A percentile compares a stretch with the other conserved stretches of the same genome.
Evolutionary conservation across 37 sponge, comb jelly and placozoan species (phyloP).

Genomic region (Hexactinellida sp.): DNA sequence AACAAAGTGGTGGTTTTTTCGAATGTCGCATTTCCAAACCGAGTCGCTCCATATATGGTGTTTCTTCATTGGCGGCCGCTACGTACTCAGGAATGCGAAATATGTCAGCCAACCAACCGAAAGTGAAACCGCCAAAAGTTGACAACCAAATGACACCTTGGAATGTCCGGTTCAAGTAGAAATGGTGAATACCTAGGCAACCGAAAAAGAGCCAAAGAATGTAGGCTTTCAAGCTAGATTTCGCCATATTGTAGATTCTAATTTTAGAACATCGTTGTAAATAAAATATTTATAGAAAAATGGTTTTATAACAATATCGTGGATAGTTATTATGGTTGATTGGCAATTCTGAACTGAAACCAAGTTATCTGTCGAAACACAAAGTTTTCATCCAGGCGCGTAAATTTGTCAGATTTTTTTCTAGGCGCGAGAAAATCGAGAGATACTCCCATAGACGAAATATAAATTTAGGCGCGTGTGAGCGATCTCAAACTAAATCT

Average conservation of each 20-base stretch:
- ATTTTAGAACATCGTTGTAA: no score
- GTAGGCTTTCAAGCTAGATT: constrained; percentile 39
- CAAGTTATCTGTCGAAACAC: no score
- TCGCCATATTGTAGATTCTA: constrained; percentile 33
- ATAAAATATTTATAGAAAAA: not conserved
- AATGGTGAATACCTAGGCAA: constrained; percentile 67
- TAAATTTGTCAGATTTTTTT: no score
- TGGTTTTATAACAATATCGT: not conserved
- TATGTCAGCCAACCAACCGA: constrained; percentile 63
- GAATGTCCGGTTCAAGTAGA: constrained; percentile 60
- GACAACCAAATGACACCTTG: constrained; percentile 70
- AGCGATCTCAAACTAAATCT: no score
- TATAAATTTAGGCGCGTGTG: no score
- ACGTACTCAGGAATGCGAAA: constrained; percentile 52
- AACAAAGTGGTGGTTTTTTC: constrained; percentile 8
- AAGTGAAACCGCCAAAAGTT: constrained; percentile 46
- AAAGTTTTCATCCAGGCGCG: no score
- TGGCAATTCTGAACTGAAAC: no score
- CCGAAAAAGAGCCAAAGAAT: constrained; percentile 60
- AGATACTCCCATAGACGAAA: no score
- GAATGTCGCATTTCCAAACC: not conserved
- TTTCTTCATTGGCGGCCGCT: constrained; percentile 45
- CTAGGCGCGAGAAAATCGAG: no score
- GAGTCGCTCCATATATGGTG: constrained; percentile 19
- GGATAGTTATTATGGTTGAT: no score